Base-by-base conservation (phyloP, 1,140 invertebrate species). In the Bombus breviceps region DNA sequence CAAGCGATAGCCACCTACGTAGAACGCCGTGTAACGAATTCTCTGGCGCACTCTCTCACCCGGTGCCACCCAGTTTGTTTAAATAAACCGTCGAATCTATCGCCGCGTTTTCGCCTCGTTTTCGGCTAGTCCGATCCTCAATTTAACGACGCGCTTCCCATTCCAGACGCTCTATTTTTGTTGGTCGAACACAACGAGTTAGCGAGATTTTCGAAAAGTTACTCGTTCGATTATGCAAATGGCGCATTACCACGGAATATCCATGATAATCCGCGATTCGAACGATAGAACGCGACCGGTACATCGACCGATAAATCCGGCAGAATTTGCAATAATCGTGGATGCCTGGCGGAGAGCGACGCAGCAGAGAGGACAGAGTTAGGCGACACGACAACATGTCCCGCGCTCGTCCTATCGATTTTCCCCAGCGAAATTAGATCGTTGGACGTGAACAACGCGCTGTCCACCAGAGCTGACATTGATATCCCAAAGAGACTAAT, bases 311-410 rank as follows among this genome's bases (percentile, higher is more conserved):
- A 68, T 83, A 83, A 83, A 83, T 83, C 43, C 73, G 59, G 28
- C 15, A 83, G 81, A 83, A 83, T 83, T 83, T 25, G 81, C 81
- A 76, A 83, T 76, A 68, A 82, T 82, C 81, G 81, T 53, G 15
- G 43, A 66, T 83, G 81, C 53, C 41, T 75, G 59, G 39, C 41
- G 25, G 10, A 22, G 18, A 0, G 4, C 2, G 34, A 8, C 2
- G 22, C 25, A 1, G 22, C 4, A 4, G 34, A 5, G 25, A n/a
- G 15, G 32, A n/a, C 13, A 22, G 66, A 43, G 15, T 22, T 6
- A 34, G 12, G 28, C 15, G 34, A 43, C 76, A 59, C 59, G 68
- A 43, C 15, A 15, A 41, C 39, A 12, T n/a, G 12, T n/a, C 28
- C 28, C n/a, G 3, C 71, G 6, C 0, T 18, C 32, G 62, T 15